Percentiles rank a stretch among this genome's conserved stretches.
These are phyloP conservation scores for Prunella himalayana DNA, from an alignment of 2,113 vertebrate species.

Conservation along the genomic window DNA sequence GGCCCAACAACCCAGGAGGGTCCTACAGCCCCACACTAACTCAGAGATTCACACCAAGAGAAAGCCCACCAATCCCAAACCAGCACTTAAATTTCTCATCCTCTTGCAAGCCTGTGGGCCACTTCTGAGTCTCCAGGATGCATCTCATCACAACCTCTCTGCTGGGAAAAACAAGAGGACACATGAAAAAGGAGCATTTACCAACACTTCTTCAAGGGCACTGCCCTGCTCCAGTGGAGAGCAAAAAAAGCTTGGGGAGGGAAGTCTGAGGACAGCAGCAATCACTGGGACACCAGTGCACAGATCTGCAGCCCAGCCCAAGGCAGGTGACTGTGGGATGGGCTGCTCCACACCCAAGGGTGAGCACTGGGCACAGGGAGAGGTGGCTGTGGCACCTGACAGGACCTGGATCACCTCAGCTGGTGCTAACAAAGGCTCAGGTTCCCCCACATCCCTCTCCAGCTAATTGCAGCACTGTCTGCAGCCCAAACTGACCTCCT, in stretches of 20 bases:
- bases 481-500: neutral
- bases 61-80: neutral
- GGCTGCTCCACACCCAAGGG: neutral
- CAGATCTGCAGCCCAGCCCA: neutral
- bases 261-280: neutral
- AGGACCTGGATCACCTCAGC: neutral
- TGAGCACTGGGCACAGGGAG: neutral
- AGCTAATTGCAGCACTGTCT: neutral
- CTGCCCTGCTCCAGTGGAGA: neutral
- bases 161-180: neutral
- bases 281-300: neutral
- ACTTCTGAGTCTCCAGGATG: neutral
- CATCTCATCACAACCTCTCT: neutral
- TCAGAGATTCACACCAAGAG: neutral
- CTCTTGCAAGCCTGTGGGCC: neutral
- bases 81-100: neutral
- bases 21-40: neutral
- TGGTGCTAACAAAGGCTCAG: accelerated
- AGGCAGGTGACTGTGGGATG: neutral
- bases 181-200: neutral
- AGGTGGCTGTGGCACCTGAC: neutral
- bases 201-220: neutral
- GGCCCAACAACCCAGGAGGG: neutral
- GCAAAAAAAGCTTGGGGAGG: neutral
- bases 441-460: neutral